Conservation (phyloP, 1,140 invertebrate species). For the Gyrodactylus salaris region DNA sequence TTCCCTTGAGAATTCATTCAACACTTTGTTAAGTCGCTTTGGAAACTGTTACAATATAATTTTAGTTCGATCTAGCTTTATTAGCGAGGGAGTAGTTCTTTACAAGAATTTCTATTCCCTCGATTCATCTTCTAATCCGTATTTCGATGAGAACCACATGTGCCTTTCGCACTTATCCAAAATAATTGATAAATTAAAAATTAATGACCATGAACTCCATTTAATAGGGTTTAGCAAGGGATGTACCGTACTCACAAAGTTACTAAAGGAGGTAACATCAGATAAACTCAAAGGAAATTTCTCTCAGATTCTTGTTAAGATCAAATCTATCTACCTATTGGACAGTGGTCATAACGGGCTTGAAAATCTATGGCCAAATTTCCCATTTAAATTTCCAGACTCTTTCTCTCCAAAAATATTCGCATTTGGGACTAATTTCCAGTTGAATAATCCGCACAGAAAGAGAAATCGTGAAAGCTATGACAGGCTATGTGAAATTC, state of each 20-base stretch:
- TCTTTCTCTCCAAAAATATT: background rate
- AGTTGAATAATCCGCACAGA: background rate
- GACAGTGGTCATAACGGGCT: conserved; percentile 1
- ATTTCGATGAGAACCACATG: background rate
- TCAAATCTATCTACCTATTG: background rate
- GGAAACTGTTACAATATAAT: background rate
- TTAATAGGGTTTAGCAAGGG: conserved; percentile 5
- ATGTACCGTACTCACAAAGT: background rate
- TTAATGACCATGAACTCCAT: background rate
- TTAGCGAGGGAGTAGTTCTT: background rate
- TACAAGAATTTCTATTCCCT: background rate
- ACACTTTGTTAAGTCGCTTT: background rate
- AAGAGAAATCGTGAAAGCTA: background rate
- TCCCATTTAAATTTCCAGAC: background rate
- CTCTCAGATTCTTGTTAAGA: background rate
- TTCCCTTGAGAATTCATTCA: background rate
- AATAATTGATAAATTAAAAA: background rate
- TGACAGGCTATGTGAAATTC: background rate
- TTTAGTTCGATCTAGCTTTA: background rate
- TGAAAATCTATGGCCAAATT: conserved; percentile 1
- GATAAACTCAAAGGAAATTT: background rate
- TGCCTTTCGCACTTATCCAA: background rate
- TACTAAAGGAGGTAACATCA: background rate
- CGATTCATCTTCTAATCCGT: background rate
- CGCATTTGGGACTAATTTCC: background rate